Evolutionary conservation across 2,113 vertebrate species (phyloP).

Genomic region (Tragelaphus buxtoni): DNA sequence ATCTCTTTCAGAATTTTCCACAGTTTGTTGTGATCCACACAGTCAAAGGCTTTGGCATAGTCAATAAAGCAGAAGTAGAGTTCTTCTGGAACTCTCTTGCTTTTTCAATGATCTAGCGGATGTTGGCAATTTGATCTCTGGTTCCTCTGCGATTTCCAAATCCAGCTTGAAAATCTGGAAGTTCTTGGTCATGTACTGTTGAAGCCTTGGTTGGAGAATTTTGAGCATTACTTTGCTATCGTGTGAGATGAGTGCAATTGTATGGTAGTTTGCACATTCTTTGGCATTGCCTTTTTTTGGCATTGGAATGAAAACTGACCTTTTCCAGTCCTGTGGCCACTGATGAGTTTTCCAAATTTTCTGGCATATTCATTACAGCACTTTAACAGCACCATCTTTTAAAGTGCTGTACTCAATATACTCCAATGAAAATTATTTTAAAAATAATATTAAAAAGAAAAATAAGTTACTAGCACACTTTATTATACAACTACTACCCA

Average conservation of each 20-base stretch:
- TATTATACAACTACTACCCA: not conserved
- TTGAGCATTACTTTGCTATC: not conserved
- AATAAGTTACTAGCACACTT: not conserved
- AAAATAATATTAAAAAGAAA: not conserved
- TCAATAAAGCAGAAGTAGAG: not conserved
- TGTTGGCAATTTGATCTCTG: not conserved
- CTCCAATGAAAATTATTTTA: not conserved
- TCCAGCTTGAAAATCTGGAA: not conserved
- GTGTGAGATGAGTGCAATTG: not conserved
- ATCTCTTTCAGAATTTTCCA: not conserved
- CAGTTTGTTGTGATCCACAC: not conserved
- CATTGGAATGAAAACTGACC: not conserved
- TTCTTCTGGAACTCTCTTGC: not conserved
- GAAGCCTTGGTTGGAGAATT: not conserved
- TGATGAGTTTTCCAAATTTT: not conserved
- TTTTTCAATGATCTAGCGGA: rapidly evolving
- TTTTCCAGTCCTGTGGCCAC: not conserved
- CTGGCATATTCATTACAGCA: not conserved
- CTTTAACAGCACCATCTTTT: not conserved
- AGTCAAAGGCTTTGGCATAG: not conserved
- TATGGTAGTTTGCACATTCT: not conserved
- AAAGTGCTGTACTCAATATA: not conserved
- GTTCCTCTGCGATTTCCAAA: not conserved
- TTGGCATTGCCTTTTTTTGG: not conserved
- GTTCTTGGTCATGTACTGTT: not conserved